phyloP scores from a whole-genome alignment of 1,140 invertebrate genomes.

The Zaprionus africanus region DNA sequence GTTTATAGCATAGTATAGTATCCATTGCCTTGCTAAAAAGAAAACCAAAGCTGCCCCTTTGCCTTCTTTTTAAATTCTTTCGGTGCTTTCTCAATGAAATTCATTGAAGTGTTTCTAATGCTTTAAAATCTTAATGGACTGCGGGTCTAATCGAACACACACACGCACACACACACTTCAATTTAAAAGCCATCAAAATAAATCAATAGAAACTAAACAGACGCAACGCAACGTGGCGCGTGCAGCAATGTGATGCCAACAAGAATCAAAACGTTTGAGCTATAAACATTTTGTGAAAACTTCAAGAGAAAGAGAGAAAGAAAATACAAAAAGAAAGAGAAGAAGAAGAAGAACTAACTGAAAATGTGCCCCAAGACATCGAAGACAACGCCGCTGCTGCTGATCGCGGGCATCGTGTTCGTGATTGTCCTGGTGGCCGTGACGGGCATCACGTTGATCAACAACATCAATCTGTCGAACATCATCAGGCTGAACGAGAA shows the following conservation, averaged over 20 bases:
- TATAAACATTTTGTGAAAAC: constrained; percentile 12
- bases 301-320: background rate
- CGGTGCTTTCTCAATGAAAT: background rate
- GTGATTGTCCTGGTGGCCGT: constrained; percentile 78
- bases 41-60: background rate
- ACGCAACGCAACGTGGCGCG: background rate
- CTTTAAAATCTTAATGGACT: background rate
- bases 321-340: background rate
- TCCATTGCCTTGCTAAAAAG: background rate
- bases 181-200: constrained; percentile 42
- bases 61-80: background rate
- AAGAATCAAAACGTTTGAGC: background rate
- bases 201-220: constrained; percentile 38
- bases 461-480: constrained; percentile 81
- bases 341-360: background rate
- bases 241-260: constrained; percentile 34
- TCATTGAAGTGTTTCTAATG: background rate
- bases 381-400: constrained; percentile 73
- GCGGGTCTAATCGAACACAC: constrained; percentile 4
- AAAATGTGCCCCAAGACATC: constrained; percentile 79
- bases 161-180: background rate
- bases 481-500: constrained; percentile 82
- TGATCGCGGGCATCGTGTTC: constrained; percentile 77
- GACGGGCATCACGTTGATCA: constrained; percentile 79
- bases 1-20: background rate